These are phyloP conservation scores for Holothuria leucospilota DNA, from an alignment of 53 echinoderm and acorn worm genomes.

Conservation along the genomic window DNA sequence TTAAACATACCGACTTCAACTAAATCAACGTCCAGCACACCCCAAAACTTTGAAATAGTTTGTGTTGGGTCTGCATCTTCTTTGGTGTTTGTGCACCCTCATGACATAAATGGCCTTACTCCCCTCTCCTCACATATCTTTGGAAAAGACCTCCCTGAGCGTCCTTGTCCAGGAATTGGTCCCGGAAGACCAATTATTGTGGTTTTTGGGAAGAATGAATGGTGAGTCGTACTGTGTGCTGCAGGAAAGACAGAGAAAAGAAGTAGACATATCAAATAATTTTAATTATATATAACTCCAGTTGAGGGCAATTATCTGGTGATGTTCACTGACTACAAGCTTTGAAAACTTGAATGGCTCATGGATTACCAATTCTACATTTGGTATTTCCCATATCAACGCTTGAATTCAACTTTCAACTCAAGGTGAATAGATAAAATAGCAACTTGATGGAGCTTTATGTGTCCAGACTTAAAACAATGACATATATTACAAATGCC, in stretches of 20 bases:
- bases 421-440: too few species aligned
- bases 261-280: too few species aligned
- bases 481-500: too few species aligned
- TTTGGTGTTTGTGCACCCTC: conserved; percentile 68
- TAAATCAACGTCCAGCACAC: conserved; percentile 77
- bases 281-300: too few species aligned
- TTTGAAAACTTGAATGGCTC: too few species aligned
- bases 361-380: too few species aligned
- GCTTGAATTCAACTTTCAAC: too few species aligned
- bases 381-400: too few species aligned
- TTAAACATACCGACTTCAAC: conserved; percentile 74
- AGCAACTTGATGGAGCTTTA: too few species aligned
- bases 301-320: too few species aligned
- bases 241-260: conserved; percentile 1
- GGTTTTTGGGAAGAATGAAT: conserved; percentile 74
- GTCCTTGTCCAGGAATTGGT: conserved; percentile 88
- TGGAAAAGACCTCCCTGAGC: conserved; percentile 77
- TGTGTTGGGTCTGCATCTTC: conserved; percentile 71
- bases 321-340: too few species aligned
- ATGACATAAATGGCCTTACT: conserved; percentile 65
- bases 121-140: conserved; percentile 87
- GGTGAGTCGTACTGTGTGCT: conserved; percentile 90
- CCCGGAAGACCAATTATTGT: conserved; percentile 80
- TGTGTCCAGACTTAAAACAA: too few species aligned
- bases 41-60: conserved; percentile 68